phyloP scores from a whole-genome alignment of 2,888 invertebrate genomes.

The Xestia rhomboidea region DNA sequence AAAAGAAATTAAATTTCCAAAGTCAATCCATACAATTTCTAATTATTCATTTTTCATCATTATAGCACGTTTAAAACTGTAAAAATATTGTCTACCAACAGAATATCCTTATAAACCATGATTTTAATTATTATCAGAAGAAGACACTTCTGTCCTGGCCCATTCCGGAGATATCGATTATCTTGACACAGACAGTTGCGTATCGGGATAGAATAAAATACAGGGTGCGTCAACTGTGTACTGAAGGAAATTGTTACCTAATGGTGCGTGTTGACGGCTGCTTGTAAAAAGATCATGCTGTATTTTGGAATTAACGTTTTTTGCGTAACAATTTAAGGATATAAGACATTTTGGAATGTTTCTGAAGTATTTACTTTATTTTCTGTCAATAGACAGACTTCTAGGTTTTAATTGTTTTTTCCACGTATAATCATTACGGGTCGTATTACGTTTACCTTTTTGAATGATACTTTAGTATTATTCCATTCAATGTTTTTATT shows the following conservation, averaged over 20 bases:
- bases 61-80: not conserved
- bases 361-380: not conserved
- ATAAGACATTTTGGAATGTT: not conserved
- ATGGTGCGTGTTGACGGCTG: slow-evolving; percentile 47
- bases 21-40: not conserved
- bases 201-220: slow-evolving; percentile 51
- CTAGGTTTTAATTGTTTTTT: not conserved
- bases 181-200: slow-evolving; percentile 24
- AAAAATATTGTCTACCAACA: not conserved
- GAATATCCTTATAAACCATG: not conserved
- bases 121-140: slow-evolving; percentile 5
- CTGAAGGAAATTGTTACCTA: slow-evolving; percentile 45
- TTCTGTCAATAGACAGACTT: not conserved
- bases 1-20: not conserved
- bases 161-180: slow-evolving; percentile 28
- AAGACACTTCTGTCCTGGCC: not conserved
- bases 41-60: not conserved
- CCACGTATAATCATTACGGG: not conserved
- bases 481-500: not conserved
- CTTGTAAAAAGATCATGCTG: slow-evolving; percentile 18
- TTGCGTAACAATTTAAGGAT: not conserved
- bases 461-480: not conserved
- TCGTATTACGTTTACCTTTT: not conserved
- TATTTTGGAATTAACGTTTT: slow-evolving; percentile 10
- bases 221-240: slow-evolving; percentile 26